These are phyloP conservation scores for Agrypnia vestita DNA, from an alignment of 1,140 invertebrate species.

Conservation along the genomic window DNA sequence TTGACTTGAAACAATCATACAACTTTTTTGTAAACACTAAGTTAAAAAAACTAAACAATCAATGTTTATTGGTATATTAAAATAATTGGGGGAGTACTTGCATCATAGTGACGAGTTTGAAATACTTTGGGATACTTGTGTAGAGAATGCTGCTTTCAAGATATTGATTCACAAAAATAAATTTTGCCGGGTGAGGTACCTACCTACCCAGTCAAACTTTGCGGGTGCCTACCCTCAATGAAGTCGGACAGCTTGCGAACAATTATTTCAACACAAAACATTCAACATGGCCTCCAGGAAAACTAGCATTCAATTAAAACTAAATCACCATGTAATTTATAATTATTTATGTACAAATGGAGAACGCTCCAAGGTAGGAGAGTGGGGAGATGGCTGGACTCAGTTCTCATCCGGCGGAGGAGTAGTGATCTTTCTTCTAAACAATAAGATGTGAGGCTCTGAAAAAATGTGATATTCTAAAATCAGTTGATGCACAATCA, in stretches of 20 bases:
- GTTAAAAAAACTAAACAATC: too few species aligned
- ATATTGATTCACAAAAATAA: too few species aligned
- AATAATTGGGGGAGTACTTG: too few species aligned
- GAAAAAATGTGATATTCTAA: conserved; percentile 63
- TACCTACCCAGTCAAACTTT: neutral
- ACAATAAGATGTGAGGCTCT: conserved; percentile 81
- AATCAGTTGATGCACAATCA: too few species aligned
- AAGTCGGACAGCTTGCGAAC: neutral
- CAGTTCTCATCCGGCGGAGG: conserved; percentile 69
- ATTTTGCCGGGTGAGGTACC: neutral
- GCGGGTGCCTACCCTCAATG: neutral
- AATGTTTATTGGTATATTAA: too few species aligned
- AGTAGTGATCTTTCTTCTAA: conserved; percentile 77
- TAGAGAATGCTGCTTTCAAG: too few species aligned
- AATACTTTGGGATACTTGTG: too few species aligned
- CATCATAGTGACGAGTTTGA: too few species aligned
- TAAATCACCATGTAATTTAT: conserved; percentile 31
- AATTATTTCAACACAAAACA: conserved; percentile 16
- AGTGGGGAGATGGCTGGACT: conserved; percentile 28
- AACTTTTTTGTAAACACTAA: too few species aligned
- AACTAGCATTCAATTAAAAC: conserved; percentile 16
- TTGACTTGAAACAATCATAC: too few species aligned
- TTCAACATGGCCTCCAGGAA: conserved; percentile 17
- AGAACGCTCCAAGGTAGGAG: neutral
- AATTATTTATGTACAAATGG: conserved; percentile 39